Evolutionary conservation across 2,797 vertebrate species (phyloP).

Genomic region (Coregonus suidteri): DNA sequence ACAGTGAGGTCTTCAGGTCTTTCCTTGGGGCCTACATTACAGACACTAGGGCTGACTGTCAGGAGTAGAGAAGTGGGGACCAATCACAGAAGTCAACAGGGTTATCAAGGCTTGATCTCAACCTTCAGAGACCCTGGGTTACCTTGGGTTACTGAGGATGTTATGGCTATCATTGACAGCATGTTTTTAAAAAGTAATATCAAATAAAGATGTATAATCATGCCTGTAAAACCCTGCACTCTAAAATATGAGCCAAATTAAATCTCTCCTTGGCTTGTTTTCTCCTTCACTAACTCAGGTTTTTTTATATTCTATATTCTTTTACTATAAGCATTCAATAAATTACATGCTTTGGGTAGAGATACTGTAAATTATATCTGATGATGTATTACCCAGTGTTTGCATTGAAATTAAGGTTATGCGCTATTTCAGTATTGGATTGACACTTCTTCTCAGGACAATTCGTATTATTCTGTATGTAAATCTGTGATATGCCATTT

Average conservation of each 20-base stretch:
- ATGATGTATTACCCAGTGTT: slow-evolving; percentile 35
- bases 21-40: slow-evolving; percentile 65
- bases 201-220: slow-evolving; percentile 60
- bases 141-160: slow-evolving; percentile 49
- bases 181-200: slow-evolving; percentile 56
- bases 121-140: too few relatives aligned
- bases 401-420: slow-evolving; percentile 26
- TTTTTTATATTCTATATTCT: neutral
- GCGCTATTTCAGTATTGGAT: slow-evolving; percentile 4
- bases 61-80: slow-evolving; percentile 8
- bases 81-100: slow-evolving; percentile 23
- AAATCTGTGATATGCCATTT: too few relatives aligned
- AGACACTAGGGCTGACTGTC: slow-evolving; percentile 56
- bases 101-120: neutral
- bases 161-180: slow-evolving; percentile 72
- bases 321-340: slow-evolving; percentile 33
- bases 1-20: slow-evolving; percentile 51
- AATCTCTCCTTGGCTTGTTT: slow-evolving; percentile 53
- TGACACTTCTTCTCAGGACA: slow-evolving; percentile 4
- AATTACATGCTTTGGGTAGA: slow-evolving; percentile 41
- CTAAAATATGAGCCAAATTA: slow-evolving; percentile 65
- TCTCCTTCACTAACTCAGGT: slow-evolving; percentile 41
- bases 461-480: too few relatives aligned
- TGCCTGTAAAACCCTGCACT: slow-evolving; percentile 25
- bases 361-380: slow-evolving; percentile 40